Conservation (phyloP, 1,140 invertebrate species). For the Lepidurus packardi region DNA sequence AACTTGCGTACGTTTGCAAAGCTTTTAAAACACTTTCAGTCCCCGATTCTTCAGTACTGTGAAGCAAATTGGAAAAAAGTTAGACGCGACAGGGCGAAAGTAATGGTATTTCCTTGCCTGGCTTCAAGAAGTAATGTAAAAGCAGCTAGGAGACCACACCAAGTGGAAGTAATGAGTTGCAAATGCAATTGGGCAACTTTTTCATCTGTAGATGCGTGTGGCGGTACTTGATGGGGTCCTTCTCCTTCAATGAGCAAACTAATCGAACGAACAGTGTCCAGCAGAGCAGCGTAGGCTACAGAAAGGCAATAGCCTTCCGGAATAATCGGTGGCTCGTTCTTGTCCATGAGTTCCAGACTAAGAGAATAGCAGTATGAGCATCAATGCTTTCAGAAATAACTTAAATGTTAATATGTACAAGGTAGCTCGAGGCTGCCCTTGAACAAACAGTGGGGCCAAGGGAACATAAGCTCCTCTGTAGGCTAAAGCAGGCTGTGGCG, state of each 20-base stretch:
- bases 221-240: conserved; percentile 34
- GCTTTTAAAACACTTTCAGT: conserved; percentile 84
- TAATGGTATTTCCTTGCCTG: conserved; percentile 51
- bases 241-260: conserved; percentile 39
- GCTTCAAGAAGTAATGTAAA: conserved; percentile 87
- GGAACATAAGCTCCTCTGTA: conserved; percentile 88
- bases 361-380: conserved; percentile 40
- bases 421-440: conserved; percentile 73
- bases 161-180: conserved; percentile 87
- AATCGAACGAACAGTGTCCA: conserved; percentile 75
- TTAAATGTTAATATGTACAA: conserved; percentile 60
- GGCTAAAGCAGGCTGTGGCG: conserved; percentile 85
- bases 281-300: conserved; percentile 81
- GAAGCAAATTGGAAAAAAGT: conserved; percentile 37
- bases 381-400: not conserved
- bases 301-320: conserved; percentile 94
- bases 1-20: conserved; percentile 75
- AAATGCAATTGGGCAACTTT: conserved; percentile 53
- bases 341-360: conserved; percentile 91
- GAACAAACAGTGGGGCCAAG: conserved; percentile 73
- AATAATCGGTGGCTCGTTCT: conserved; percentile 83
- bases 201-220: conserved; percentile 42
- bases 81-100: not conserved
- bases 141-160: conserved; percentile 88
- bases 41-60: conserved; percentile 80